phyloP scores from a whole-genome alignment of 2,888 invertebrate species.

The Onchidella celtica region DNA sequence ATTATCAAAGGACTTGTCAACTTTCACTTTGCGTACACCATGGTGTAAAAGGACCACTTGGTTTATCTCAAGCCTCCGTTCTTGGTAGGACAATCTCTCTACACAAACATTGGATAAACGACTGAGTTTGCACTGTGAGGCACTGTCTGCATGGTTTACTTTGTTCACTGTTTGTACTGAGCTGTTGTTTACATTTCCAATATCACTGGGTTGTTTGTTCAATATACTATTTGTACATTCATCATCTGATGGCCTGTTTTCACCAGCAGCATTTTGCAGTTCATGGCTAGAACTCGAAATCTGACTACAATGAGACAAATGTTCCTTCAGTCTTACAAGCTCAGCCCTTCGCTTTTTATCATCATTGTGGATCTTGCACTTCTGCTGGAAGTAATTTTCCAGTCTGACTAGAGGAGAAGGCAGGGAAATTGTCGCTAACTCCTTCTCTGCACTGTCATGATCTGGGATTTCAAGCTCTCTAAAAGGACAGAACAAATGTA shows the following conservation, averaged over 20 bases:
- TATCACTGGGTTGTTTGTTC: background rate
- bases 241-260: background rate
- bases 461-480: too few species aligned
- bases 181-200: background rate
- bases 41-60: constrained; percentile 47
- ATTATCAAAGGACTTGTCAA: constrained; percentile 44
- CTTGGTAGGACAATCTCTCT: constrained; percentile 19
- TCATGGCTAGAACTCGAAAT: background rate
- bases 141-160: background rate
- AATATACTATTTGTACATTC: background rate
- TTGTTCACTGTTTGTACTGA: background rate
- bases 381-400: constrained; percentile 91
- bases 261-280: background rate
- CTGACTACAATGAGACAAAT: background rate
- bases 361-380: constrained; percentile 88
- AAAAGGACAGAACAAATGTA: too few species aligned
- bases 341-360: constrained; percentile 83
- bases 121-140: background rate
- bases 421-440: constrained; percentile 76
- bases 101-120: background rate
- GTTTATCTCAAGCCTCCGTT: constrained; percentile 39
- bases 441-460: too few species aligned
- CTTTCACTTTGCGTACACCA: constrained; percentile 48
- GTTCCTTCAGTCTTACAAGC: constrained; percentile 33
- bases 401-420: constrained; percentile 88